Evolutionary conservation across 2,888 invertebrate genomes (phyloP).

Genomic region (Leucoptera coffeella): DNA sequence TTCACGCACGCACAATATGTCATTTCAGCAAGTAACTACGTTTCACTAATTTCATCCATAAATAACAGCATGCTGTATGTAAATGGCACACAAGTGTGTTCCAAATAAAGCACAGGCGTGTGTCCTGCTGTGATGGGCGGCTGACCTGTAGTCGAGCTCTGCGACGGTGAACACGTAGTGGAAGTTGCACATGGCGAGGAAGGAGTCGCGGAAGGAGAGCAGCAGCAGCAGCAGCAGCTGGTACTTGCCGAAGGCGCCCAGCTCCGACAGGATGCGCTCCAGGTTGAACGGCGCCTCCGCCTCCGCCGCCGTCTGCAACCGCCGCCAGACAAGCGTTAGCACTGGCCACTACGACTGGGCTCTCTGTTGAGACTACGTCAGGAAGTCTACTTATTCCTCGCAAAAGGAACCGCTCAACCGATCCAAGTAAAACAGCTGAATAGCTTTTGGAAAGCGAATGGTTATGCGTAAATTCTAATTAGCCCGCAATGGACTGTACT

Average conservation of each 20-base stretch:
- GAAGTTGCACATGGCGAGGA: conserved; percentile 44
- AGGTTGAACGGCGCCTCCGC: conserved; percentile 30
- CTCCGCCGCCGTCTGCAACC: conserved; percentile 9
- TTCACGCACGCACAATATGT: neutral
- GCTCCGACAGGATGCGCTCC: conserved; percentile 40
- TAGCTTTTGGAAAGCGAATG: no score
- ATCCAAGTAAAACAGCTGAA: no score
- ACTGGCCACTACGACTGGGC: no score
- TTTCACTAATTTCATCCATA: no score
- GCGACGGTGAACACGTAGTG: conserved; percentile 54
- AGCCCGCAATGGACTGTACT: no score
- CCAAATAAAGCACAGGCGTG: neutral
- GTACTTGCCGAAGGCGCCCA: conserved; percentile 54
- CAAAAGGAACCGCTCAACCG: no score
- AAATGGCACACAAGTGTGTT: neutral
- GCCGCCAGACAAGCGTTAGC: no score
- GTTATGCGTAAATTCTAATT: no score
- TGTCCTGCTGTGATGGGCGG: neutral
- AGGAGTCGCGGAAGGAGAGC: conserved; percentile 49
- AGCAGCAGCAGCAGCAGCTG: conserved; percentile 46
- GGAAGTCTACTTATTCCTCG: no score
- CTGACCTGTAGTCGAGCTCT: conserved; percentile 46
- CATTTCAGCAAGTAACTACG: no score
- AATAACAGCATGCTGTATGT: neutral
- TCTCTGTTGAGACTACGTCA: no score